phyloP scores from a whole-genome alignment of 23 tunicate genomes.

The Trididemnum miniatum region DNA sequence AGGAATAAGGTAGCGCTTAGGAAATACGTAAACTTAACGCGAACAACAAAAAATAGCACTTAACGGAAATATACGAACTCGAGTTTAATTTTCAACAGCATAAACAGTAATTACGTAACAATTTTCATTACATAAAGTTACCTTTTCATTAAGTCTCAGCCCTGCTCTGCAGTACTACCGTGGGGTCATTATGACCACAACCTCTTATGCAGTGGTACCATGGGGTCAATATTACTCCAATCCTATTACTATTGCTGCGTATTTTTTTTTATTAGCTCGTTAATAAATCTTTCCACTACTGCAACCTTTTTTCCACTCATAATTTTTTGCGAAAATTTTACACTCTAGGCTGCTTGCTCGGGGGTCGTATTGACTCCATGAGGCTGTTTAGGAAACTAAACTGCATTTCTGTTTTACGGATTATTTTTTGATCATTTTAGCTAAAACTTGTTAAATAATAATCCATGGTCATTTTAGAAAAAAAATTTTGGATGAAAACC shows the following conservation, averaged over 20 bases:
- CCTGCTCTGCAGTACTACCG: neutral
- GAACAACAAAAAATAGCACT: no score
- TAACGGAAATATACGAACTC: no score
- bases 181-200: neutral
- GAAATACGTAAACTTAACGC: no score
- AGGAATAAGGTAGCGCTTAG: no score
- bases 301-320: neutral
- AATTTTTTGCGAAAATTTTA: neutral
- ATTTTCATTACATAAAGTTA: no score
- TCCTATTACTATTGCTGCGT: neutral
- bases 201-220: neutral
- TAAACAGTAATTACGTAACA: no score
- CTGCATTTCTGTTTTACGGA: neutral
- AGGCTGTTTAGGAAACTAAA: neutral
- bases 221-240: neutral
- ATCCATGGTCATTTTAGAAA: no score
- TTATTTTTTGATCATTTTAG: no score
- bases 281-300: neutral
- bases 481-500: no score
- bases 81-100: no score
- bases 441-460: no score
- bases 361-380: neutral
- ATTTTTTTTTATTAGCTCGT: neutral
- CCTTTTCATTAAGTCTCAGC: no score
- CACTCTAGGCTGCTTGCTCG: neutral